These are phyloP conservation scores for Petrocephalus schoutedeni DNA, from an alignment of 2,797 vertebrate genomes.

Conservation along the genomic window DNA sequence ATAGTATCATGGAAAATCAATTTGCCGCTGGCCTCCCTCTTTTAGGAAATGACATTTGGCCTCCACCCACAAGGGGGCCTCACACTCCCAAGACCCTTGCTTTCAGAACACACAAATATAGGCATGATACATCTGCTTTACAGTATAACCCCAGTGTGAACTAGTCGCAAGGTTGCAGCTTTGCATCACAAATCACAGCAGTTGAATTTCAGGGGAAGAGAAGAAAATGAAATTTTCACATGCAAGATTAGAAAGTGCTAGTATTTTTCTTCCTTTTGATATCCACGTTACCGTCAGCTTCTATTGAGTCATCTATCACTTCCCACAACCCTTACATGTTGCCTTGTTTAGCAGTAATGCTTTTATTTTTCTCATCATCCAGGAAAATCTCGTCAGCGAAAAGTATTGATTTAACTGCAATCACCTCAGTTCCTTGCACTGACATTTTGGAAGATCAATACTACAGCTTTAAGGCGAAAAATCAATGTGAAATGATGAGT, in stretches of 20 bases:
- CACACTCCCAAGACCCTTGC: background rate
- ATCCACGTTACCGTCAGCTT: conserved; percentile 37
- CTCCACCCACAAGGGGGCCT: conserved; percentile 13
- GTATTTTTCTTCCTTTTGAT: background rate
- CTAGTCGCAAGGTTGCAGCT: background rate
- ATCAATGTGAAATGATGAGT: conserved; percentile 51
- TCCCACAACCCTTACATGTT: conserved; percentile 15
- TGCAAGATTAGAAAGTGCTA: conserved; percentile 35
- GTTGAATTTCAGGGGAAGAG: conserved; percentile 31
- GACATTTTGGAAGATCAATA: conserved; percentile 51
- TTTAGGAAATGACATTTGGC: background rate
- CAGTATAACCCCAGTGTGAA: background rate
- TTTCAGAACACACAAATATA: background rate
- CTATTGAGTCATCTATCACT: conserved; percentile 25
- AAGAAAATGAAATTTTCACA: conserved; percentile 46
- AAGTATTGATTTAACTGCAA: conserved; percentile 48
- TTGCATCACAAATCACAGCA: background rate
- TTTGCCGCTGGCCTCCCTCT: no score
- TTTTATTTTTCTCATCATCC: conserved; percentile 37
- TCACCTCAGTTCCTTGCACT: conserved; percentile 43
- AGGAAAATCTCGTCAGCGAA: conserved; percentile 42
- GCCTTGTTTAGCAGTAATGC: conserved; percentile 26
- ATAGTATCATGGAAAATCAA: background rate
- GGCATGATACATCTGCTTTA: background rate
- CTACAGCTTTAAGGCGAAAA: conserved; percentile 35